These are phyloP conservation scores for Polydrusus tereticollis DNA, from an alignment of 2,888 invertebrate species.

Conservation along the genomic window DNA sequence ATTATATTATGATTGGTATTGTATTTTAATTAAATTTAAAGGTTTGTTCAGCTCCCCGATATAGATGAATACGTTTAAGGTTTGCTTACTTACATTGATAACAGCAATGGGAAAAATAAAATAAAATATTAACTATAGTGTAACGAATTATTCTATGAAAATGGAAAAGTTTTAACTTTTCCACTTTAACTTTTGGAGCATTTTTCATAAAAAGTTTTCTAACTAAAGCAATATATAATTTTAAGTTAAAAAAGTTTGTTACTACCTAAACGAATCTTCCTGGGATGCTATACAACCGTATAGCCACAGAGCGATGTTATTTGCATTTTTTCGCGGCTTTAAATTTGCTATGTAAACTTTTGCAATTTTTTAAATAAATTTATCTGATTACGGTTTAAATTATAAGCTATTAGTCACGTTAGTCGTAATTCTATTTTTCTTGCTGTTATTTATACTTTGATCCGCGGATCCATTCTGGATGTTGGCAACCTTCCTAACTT, in stretches of 20 bases:
- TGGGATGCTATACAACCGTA: slow-evolving; percentile 43
- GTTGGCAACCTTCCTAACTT: no score
- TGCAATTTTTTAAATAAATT: slow-evolving; percentile 34
- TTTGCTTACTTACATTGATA: no score
- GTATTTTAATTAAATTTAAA: no score
- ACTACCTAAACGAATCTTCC: slow-evolving; percentile 48
- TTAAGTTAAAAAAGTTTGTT: slow-evolving; percentile 50
- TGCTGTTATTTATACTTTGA: neutral
- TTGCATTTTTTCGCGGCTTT: slow-evolving; percentile 40
- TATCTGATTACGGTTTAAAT: slow-evolving; percentile 12
- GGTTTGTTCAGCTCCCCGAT: no score
- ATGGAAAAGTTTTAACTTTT: slow-evolving; percentile 59
- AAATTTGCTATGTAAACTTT: slow-evolving; percentile 46
- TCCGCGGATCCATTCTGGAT: no score
- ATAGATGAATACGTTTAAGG: no score
- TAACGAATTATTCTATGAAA: slow-evolving; percentile 64
- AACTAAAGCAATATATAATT: slow-evolving; percentile 51
- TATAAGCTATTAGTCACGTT: neutral
- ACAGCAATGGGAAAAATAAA: slow-evolving; percentile 61
- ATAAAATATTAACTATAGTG: slow-evolving; percentile 66
- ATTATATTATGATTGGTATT: no score
- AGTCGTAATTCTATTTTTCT: neutral
- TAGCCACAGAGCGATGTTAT: slow-evolving; percentile 41
- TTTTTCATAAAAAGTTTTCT: slow-evolving; percentile 49
- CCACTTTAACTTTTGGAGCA: slow-evolving; percentile 47